Conservation (phyloP, 2,113 vertebrate species). For the Alligator mississippiensis region DNA sequence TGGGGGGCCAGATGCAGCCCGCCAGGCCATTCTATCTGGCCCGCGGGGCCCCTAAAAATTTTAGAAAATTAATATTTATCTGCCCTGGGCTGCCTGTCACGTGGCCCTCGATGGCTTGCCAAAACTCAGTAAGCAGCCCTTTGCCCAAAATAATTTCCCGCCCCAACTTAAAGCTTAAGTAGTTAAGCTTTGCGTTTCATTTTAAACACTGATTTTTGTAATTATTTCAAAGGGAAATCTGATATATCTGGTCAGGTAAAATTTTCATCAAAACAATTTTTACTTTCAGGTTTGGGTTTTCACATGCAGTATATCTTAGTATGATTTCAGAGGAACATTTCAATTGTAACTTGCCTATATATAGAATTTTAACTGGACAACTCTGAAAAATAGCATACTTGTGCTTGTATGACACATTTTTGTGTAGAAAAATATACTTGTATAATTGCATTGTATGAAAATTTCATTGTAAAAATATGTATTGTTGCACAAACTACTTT, state of each 20-base stretch:
- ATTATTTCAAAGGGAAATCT: not conserved
- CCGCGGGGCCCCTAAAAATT: no score
- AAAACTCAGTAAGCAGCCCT: no score
- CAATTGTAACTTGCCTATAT: conserved; percentile 66
- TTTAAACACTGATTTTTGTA: not conserved
- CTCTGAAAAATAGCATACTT: conserved; percentile 58
- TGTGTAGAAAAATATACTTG: conserved; percentile 57
- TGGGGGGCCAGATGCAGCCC: no score
- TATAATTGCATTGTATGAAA: conserved; percentile 19
- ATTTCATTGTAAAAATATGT: not conserved
- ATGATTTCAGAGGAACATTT: conserved; percentile 58
- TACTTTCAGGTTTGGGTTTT: conserved; percentile 33
- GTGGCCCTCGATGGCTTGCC: no score
- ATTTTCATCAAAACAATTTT: not conserved
- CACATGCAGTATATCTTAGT: conserved; percentile 47
- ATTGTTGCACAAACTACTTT: not conserved
- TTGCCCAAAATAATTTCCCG: no score
- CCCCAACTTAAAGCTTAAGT: not conserved
- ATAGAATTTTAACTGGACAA: conserved; percentile 66
- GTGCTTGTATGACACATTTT: conserved; percentile 53
- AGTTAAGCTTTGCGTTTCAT: not conserved
- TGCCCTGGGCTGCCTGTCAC: no score
- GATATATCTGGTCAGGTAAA: not conserved
- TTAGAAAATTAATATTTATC: no score
- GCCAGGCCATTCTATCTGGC: no score